phyloP scores from a whole-genome alignment of 1,140 invertebrate genomes.

The Nasonia giraulti region DNA sequence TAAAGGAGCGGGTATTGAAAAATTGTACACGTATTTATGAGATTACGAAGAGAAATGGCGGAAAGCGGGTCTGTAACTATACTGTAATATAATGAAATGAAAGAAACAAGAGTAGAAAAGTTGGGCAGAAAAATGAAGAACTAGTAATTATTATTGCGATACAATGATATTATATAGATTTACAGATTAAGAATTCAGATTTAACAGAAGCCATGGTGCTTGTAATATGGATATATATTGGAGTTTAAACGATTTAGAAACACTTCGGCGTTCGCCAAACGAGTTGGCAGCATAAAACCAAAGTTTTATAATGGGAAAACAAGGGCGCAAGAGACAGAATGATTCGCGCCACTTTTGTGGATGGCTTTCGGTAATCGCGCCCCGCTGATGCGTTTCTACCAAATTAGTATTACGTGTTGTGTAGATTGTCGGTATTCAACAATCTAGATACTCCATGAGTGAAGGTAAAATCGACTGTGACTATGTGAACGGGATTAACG shows the following conservation, averaged over 20 bases:
- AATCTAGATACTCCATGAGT: conserved; percentile 15
- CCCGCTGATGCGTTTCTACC: conserved; percentile 32
- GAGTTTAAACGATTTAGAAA: conserved; percentile 43
- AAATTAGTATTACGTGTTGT: conserved; percentile 49
- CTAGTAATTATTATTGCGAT: conserved; percentile 51
- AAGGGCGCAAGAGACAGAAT: neutral
- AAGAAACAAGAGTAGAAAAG: conserved; percentile 21
- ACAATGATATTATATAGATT: conserved; percentile 50
- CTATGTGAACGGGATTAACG: conserved; percentile 18
- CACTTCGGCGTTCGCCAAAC: conserved; percentile 36
- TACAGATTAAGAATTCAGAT: conserved; percentile 39
- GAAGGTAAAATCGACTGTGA: conserved; percentile 41
- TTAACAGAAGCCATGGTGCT: conserved; percentile 40
- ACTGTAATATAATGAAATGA: conserved; percentile 60
- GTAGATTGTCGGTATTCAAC: conserved; percentile 36
- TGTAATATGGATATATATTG: conserved; percentile 40
- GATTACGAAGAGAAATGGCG: neutral
- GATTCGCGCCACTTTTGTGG: neutral
- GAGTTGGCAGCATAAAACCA: conserved; percentile 37
- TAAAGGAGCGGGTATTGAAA: neutral
- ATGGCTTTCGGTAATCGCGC: conserved; percentile 17
- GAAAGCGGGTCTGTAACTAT: conserved; percentile 59
- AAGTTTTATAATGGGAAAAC: conserved; percentile 44
- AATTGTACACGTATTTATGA: conserved; percentile 27
- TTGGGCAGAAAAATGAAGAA: neutral